These are phyloP conservation scores for Pomatostomus ruficeps DNA, from an alignment of 2,113 vertebrate species.

Conservation along the genomic window DNA sequence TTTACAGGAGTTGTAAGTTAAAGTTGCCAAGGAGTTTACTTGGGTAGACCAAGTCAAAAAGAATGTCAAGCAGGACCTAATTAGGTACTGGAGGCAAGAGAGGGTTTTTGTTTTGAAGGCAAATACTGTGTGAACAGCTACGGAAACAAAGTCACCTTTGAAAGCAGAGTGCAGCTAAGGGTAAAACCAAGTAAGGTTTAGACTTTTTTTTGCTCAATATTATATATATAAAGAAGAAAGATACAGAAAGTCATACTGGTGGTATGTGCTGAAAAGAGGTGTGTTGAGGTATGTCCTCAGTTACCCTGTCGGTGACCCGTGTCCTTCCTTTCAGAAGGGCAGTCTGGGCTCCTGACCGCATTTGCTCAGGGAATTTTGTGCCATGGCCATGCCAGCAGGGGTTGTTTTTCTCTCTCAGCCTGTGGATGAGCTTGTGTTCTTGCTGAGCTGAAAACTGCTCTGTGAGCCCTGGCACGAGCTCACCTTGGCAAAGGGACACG, in stretches of 20 bases:
- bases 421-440: background rate
- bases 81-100: background rate
- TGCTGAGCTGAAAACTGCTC: background rate
- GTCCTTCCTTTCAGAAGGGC: background rate
- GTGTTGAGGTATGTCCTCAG: rapidly evolving
- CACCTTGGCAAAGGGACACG: background rate
- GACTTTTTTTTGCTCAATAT: background rate
- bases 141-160: background rate
- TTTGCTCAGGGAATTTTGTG: background rate
- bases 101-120: background rate
- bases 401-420: background rate
- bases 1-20: background rate
- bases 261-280: background rate
- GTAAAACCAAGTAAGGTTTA: background rate
- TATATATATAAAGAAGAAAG: background rate
- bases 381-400: rapidly evolving
- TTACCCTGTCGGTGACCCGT: background rate
- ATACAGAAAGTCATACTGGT: background rate
- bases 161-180: rapidly evolving
- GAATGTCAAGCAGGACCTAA: background rate
- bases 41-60: background rate
- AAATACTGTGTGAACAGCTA: background rate
- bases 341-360: rapidly evolving
- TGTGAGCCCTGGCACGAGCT: background rate
- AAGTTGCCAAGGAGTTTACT: background rate